Percentiles rank a stretch among this genome's conserved stretches.
These are phyloP conservation scores for Corvus moneduloides DNA, from an alignment of 2,113 vertebrate genomes.

Conservation along the genomic window DNA sequence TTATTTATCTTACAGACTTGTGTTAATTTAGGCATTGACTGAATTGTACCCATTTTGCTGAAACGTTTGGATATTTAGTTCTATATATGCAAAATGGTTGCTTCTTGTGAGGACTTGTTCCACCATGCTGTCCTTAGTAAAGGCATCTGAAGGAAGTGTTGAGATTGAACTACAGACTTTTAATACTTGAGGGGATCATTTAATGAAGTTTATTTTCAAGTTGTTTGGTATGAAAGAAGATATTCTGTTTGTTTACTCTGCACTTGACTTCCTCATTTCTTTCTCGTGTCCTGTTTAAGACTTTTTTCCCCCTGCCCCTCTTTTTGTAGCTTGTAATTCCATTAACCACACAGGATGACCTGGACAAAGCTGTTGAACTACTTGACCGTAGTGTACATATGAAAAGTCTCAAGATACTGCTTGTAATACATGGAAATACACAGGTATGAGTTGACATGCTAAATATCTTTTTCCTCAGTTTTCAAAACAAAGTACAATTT, in stretches of 20 bases:
- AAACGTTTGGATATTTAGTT: neutral
- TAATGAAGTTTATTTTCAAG: neutral
- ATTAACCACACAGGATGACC: constrained; percentile 92
- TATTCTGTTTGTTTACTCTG: neutral
- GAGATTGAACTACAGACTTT: neutral
- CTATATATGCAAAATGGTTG: neutral
- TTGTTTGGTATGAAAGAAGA: neutral
- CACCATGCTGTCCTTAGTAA: neutral
- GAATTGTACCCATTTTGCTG: neutral
- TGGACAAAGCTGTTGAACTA: constrained; percentile 96
- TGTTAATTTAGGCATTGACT: neutral
- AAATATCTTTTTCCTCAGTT: neutral
- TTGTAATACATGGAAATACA: constrained; percentile 85
- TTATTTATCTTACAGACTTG: neutral
- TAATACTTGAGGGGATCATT: neutral
- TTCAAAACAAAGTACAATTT: neutral
- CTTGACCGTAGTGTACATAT: constrained; percentile 96
- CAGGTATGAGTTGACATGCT: constrained; percentile 77
- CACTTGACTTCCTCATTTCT: neutral
- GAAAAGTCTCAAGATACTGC: constrained; percentile 96
- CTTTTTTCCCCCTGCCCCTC: neutral
- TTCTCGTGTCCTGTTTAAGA: neutral
- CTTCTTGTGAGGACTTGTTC: neutral
- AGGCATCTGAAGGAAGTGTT: neutral
- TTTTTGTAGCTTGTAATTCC: constrained; percentile 90